These are phyloP conservation scores for Hyperoplus immaculatus DNA, from an alignment of 2,797 vertebrate species.

Conservation along the genomic window DNA sequence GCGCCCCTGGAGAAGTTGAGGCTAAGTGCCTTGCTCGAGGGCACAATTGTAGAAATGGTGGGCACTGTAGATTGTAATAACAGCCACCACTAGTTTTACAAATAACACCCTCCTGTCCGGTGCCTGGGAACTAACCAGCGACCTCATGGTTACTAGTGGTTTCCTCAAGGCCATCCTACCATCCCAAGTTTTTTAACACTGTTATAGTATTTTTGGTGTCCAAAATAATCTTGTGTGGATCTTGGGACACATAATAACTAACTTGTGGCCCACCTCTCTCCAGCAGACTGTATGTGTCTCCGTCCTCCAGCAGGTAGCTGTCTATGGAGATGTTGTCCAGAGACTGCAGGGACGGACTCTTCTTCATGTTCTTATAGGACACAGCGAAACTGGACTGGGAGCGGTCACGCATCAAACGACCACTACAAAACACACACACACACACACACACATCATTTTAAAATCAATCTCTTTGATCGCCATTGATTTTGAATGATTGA, in stretches of 20 bases:
- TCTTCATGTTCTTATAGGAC: conserved; percentile 95
- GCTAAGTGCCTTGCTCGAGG: no score
- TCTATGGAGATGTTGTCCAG: conserved; percentile 96
- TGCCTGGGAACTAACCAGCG: no score
- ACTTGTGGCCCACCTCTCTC: conserved; percentile 88
- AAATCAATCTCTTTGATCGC: no score
- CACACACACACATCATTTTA: neutral
- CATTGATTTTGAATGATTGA: neutral
- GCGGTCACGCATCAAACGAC: conserved; percentile 92
- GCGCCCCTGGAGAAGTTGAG: no score
- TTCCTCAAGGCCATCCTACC: no score
- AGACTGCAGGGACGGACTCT: conserved; percentile 95
- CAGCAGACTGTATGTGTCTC: conserved; percentile 90
- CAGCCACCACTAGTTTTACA: no score
- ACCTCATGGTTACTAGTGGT: no score
- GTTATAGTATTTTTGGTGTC: neutral
- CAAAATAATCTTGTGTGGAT: neutral
- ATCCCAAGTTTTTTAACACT: neutral
- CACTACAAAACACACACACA: conserved; percentile 80
- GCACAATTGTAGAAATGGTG: no score
- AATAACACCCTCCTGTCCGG: no score
- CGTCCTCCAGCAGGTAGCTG: conserved; percentile 93
- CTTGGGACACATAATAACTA: neutral
- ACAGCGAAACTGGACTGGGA: conserved; percentile 90
- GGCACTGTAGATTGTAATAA: no score